Base-by-base conservation (phyloP, 2,888 invertebrate genomes). In the Emmelina monodactyla region DNA sequence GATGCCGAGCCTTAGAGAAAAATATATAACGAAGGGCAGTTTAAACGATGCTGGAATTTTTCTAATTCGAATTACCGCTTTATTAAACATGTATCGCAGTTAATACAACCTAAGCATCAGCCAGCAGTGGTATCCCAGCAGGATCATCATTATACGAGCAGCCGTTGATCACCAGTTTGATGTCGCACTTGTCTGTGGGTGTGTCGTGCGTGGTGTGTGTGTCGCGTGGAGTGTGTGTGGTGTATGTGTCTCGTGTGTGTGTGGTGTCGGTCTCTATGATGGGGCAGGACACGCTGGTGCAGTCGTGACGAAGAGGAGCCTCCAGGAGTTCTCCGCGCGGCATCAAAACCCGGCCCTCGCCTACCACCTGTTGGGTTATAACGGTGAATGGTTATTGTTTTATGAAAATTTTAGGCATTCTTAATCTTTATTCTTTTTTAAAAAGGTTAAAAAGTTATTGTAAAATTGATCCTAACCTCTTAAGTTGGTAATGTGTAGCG, bases 241-340 rank as follows among this genome's bases (percentile, higher is more conserved):
- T 28, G 35, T 31, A 29, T 15, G 16, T 49, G 16, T 51, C 49
- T 33, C 67, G 71, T 1, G 65, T 53, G 42, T 71, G 72, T n/a
- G n/a, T n/a, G n/a, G n/a, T n/a, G 25, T n/a, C 25, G 6, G 25
- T 11, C 53, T 88, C 88, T 36, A 88, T 88, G 57, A 88, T 88
- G 1, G 88, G 89, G 51, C 88, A 89, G 3, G 89, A 88, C 14
- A 85, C 85, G 53, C 87, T 87, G 1, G 86, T 62, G 53, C 67
- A 65, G 45, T 78, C 73, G 36, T 72, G 70, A 2, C 82, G 70
- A 30, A 75, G 73, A 7, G 79, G 75, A 2, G 82, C 76, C 45
- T 78, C 82, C 40, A 83, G 60, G 6, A 78, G 51, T 35, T 78
- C 69, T 13, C 71, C 68, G 35, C 80, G 82, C 5, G 76, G 66